Conservation (phyloP, 2,888 invertebrate genomes). For the Microplitis manilae region DNA sequence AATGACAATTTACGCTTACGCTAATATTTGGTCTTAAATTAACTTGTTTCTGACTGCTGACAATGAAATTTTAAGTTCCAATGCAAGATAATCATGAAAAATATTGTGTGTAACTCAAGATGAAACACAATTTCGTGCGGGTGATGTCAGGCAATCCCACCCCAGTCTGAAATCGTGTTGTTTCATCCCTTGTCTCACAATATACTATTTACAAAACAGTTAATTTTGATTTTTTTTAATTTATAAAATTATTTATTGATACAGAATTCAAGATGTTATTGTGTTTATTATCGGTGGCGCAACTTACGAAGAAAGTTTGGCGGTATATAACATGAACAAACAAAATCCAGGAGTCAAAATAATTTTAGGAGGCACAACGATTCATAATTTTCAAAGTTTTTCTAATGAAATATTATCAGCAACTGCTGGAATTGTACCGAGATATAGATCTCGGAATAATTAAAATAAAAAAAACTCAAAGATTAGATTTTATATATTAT, state of each 20-base stretch:
- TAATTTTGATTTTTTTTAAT: constrained; percentile 19
- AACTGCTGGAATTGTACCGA: constrained; percentile 78
- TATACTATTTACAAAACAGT: too few relatives aligned
- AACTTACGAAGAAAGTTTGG: constrained; percentile 95
- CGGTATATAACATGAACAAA: constrained; percentile 86
- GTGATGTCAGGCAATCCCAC: too few relatives aligned
- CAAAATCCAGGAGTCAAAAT: constrained; percentile 83
- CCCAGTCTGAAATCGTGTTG: too few relatives aligned
- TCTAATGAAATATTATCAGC: constrained; percentile 82
- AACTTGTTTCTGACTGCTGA: too few relatives aligned
- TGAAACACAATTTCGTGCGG: too few relatives aligned
- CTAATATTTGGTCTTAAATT: too few relatives aligned
- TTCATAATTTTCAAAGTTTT: constrained; percentile 91
- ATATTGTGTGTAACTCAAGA: too few relatives aligned
- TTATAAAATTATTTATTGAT: constrained; percentile 35
- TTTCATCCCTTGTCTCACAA: too few relatives aligned
- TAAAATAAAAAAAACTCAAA: constrained; percentile 47
- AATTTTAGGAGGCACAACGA: constrained; percentile 90
- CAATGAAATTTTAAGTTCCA: too few relatives aligned
- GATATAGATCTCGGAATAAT: constrained; percentile 73
- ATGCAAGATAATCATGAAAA: too few relatives aligned
- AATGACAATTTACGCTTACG: too few relatives aligned
- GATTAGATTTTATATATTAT: background rate
- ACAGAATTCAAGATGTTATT: constrained; percentile 91
- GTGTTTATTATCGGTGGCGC: constrained; percentile 97